Evolutionary conservation across 1,140 invertebrate species (phyloP).

Genomic region (Camponotus vicinus): DNA sequence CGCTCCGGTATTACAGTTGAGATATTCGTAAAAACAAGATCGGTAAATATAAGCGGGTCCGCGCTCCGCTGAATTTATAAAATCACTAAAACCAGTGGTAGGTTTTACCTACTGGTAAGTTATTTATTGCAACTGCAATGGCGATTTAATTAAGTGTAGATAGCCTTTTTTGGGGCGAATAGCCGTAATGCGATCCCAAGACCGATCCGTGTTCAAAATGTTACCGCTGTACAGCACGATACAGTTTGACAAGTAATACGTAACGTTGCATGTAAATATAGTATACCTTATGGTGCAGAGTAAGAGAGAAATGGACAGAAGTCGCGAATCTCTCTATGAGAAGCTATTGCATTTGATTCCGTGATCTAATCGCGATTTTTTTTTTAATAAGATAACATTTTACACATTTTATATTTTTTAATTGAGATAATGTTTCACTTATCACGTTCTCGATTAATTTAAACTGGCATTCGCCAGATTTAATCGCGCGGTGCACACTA

Average conservation of each 20-base stretch:
- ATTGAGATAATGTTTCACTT: slow-evolving; percentile 5
- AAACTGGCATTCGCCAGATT: slow-evolving; percentile 26
- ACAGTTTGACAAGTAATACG: neutral
- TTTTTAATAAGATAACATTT: neutral
- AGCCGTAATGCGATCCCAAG: neutral
- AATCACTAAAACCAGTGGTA: slow-evolving; percentile 41
- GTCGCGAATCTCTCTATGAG: slow-evolving; percentile 9
- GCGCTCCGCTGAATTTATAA: slow-evolving; percentile 5
- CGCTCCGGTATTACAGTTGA: slow-evolving; percentile 19
- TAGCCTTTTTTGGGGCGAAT: slow-evolving; percentile 14
- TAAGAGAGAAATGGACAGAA: neutral
- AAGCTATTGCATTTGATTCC: neutral
- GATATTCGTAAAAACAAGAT: slow-evolving; percentile 50
- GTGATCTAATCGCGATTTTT: slow-evolving; percentile 23
- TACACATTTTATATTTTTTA: neutral
- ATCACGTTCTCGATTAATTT: slow-evolving; percentile 13
- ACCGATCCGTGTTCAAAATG: neutral
- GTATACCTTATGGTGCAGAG: neutral
- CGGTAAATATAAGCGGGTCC: slow-evolving; percentile 17
- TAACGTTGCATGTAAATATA: slow-evolving; percentile 27
- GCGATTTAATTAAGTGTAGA: slow-evolving; percentile 43
- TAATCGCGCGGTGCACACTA: neutral
- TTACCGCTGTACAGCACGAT: neutral
- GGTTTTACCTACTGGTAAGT: slow-evolving; percentile 15
- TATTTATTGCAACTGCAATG: slow-evolving; percentile 41